Evolutionary conservation across 2,797 vertebrate genomes (phyloP).

Genomic region (Anomalospiza imberbis): DNA sequence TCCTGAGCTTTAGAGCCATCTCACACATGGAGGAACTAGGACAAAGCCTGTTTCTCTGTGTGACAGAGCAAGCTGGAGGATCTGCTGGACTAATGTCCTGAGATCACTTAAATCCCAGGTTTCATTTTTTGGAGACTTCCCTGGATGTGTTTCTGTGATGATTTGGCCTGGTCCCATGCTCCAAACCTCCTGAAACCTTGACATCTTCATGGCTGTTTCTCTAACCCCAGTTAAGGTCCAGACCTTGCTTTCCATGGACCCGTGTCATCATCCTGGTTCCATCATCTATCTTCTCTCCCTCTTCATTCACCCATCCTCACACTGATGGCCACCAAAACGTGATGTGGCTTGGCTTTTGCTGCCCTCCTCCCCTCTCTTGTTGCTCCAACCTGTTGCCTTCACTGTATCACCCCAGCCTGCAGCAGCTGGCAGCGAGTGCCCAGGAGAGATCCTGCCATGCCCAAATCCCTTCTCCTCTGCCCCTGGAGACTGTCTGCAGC

Average conservation of each 20-base stretch:
- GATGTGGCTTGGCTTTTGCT: background rate
- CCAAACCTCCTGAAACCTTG: background rate
- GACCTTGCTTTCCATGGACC: background rate
- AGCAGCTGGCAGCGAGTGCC: background rate
- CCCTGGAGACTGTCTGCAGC: background rate
- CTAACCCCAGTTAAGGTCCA: background rate
- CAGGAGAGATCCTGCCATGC: background rate
- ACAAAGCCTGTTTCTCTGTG: background rate
- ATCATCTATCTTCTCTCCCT: background rate
- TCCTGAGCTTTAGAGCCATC: background rate
- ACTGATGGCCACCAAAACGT: background rate
- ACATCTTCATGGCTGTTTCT: background rate
- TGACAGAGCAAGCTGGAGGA: background rate
- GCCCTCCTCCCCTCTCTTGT: background rate
- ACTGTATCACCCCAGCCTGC: background rate
- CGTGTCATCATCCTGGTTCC: background rate
- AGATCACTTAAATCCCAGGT: background rate
- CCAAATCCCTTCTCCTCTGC: background rate
- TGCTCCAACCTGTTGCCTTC: background rate
- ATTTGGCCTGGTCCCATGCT: background rate
- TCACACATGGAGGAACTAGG: background rate
- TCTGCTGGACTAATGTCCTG: background rate
- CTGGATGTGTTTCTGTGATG: background rate
- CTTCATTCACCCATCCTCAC: background rate
- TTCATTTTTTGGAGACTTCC: background rate